Evolutionary conservation across 2,888 invertebrate species (phyloP), one percentile per base, ranked within the genome.

Genomic region (Augochlorella aurata): DNA sequence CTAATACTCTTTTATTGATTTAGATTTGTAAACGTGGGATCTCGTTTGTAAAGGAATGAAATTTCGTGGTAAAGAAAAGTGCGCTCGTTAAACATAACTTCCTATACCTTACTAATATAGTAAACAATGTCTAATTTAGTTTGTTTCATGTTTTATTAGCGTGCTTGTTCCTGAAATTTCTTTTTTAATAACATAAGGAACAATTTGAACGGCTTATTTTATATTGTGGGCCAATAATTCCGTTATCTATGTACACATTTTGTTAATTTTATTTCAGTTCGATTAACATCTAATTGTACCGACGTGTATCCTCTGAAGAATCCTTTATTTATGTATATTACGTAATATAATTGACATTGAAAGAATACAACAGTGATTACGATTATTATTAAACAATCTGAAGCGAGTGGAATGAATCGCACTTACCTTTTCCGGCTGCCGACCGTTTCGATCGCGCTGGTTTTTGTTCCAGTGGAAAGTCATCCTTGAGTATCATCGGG

Each of bases 351-450:
- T 58, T 29, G 49, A 49, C 49, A 50, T 65, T 81, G 24, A 44
- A 44, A 12, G 24, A 21, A 49, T 44, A 65, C 38, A n/a, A n/a
- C 50, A 77, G 24, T 65, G 44, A n/a, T 68, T 29, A 68, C 10
- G 29, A 18, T 68, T 18, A n/a, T 68, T 68, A 49, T 50, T 63
- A 47, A 71, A 45, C 44, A 24, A 18, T 8, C 38, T 12, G 45
- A 68, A 38, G 16, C 8, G 18, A 14, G 49, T 38, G 1, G 18
- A 50, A 61, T 38, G 1, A 68, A 29, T 47, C 61, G 18, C 24
- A 71, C 83, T 82, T 67, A 83, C 82, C 70, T 72, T 71, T 82
- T 14, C 66, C 67, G 5, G 74, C 50, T 16, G 70, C 29, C 3
- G 72, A 1, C 3, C 71, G 70, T 8, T 50, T 74, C 63, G 71